Conservation (phyloP, 2,888 invertebrate species). For the Andrena bicolor region DNA sequence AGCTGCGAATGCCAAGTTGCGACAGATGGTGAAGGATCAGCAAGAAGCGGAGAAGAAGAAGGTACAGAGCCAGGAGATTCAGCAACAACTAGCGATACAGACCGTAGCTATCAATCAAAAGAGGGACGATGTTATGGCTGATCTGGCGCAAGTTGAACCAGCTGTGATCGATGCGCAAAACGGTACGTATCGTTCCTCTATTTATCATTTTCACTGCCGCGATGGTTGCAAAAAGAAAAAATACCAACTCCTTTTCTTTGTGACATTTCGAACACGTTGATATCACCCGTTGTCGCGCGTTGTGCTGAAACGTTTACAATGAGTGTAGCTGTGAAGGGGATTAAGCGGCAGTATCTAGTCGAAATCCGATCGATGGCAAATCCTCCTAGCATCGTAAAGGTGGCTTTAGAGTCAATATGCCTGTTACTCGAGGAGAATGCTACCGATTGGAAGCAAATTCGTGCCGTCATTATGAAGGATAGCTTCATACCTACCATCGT, state of each 20-base stretch:
- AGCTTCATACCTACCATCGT: constrained; percentile 97
- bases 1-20: constrained; percentile 99
- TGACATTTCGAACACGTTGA: constrained; percentile 10
- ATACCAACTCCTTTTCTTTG: not conserved
- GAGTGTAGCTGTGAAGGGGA: constrained; percentile 94
- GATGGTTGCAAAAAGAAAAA: not conserved
- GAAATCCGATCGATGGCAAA: constrained; percentile 98
- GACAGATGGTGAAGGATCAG: constrained; percentile 99
- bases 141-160: constrained; percentile 98
- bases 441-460: constrained; percentile 97
- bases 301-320: constrained; percentile 55
- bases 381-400: constrained; percentile 96
- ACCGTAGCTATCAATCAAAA: constrained; percentile 97
- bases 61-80: constrained; percentile 98
- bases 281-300: not conserved
- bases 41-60: constrained; percentile 99
- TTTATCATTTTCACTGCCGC: not conserved
- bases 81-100: constrained; percentile 93
- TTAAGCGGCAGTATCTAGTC: constrained; percentile 98
- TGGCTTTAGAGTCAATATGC: constrained; percentile 98
- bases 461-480: constrained; percentile 96
- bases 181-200: constrained; percentile 86
- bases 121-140: constrained; percentile 97
- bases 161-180: constrained; percentile 99
- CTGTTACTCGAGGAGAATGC: constrained; percentile 96